Evolutionary conservation across 1,140 invertebrate genomes (phyloP).

Genomic region (Diuraphis noxia): DNA sequence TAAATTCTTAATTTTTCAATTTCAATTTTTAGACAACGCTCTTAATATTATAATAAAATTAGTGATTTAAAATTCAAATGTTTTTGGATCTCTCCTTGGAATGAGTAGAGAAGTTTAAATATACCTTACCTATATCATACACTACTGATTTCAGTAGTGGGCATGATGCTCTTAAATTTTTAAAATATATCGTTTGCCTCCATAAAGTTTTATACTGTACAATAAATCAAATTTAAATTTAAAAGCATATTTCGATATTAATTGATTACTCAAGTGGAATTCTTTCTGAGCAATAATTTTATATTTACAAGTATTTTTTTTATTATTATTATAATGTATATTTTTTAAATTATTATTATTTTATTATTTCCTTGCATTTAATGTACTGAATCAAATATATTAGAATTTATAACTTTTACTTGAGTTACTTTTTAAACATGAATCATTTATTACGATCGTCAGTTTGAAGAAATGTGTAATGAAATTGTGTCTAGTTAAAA

Average conservation of each 20-base stretch:
- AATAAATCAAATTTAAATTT: neutral
- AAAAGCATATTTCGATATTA: neutral
- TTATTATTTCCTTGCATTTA: neutral
- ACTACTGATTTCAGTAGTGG: neutral
- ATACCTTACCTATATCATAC: neutral
- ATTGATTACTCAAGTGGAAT: neutral
- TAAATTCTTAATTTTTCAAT: constrained; percentile 36
- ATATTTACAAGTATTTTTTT: neutral
- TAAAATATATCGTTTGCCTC: neutral
- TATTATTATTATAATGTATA: neutral
- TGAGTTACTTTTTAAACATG: neutral
- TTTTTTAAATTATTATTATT: neutral
- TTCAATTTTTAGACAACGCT: neutral
- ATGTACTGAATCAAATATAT: neutral
- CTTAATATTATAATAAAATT: neutral
- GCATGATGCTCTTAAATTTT: neutral
- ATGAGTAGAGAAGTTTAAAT: neutral
- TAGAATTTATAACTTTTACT: neutral
- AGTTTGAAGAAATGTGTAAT: neutral
- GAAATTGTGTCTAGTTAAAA: neutral
- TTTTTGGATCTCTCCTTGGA: neutral
- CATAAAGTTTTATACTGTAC: neutral
- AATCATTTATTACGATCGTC: neutral
- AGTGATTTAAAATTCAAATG: constrained; percentile 3
- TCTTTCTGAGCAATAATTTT: neutral